A percentile compares a stretch with the other conserved stretches of the same genome.
phyloP scores from a whole-genome alignment of 2,113 vertebrate species.

The Carettochelys insculpta region DNA sequence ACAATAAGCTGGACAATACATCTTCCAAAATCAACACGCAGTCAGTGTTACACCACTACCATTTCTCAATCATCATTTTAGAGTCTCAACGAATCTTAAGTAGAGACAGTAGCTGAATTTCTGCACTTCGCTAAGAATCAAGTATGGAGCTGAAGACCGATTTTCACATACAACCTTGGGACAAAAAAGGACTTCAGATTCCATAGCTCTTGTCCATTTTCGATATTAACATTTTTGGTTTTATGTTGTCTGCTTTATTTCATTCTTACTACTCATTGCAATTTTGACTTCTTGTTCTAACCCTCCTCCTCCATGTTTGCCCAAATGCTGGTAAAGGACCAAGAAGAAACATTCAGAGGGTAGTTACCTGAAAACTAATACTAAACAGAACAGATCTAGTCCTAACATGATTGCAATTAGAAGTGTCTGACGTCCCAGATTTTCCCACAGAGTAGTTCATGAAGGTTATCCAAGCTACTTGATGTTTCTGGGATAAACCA shows the following conservation, averaged over 20 bases:
- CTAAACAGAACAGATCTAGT: background rate
- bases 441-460: background rate
- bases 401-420: background rate
- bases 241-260: background rate
- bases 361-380: background rate
- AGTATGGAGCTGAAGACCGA: background rate
- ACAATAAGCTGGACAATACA: background rate
- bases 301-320: background rate
- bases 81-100: background rate
- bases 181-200: background rate
- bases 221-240: background rate
- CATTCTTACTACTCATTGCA: background rate
- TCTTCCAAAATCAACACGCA: background rate
- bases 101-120: background rate
- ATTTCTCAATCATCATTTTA: background rate
- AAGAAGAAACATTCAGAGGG: background rate
- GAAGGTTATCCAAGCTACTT: background rate
- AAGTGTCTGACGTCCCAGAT: background rate
- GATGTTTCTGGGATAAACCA: background rate
- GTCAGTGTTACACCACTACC: background rate
- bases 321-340: background rate
- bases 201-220: background rate
- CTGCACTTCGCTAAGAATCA: background rate
- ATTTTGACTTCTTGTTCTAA: background rate
- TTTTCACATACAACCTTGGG: background rate